Evolutionary conservation across 1,140 invertebrate genomes (phyloP).

Genomic region (Hyphantria cunea): DNA sequence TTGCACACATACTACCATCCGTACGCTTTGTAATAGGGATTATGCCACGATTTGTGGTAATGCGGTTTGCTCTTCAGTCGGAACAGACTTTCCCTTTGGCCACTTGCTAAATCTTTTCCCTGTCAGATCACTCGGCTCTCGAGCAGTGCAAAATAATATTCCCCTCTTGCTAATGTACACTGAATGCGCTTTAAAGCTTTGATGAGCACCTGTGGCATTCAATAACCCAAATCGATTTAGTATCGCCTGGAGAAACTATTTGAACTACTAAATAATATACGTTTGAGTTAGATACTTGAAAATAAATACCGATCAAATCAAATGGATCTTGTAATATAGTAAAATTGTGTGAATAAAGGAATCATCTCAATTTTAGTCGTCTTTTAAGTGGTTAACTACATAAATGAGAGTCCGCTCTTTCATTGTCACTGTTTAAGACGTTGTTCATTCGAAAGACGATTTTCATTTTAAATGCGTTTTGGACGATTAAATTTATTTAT

Average conservation of each 20-base stretch:
- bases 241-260: conserved; percentile 21
- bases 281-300: background rate
- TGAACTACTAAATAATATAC: conserved; percentile 7
- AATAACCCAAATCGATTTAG: conserved; percentile 34
- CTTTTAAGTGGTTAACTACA: too few relatives aligned
- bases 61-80: conserved; percentile 49
- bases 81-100: conserved; percentile 48
- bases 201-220: conserved; percentile 40
- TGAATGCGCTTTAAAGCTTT: conserved; percentile 34
- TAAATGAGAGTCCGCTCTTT: too few relatives aligned
- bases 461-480: too few relatives aligned
- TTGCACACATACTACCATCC: conserved; percentile 43
- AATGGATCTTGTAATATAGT: too few relatives aligned
- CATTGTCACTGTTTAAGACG: too few relatives aligned
- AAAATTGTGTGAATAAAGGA: too few relatives aligned
- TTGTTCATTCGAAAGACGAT: too few relatives aligned
- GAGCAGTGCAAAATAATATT: conserved; percentile 36
- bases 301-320: background rate
- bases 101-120: conserved; percentile 56
- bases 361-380: too few relatives aligned
- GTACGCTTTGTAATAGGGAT: conserved; percentile 55
- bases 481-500: too few relatives aligned
- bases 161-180: conserved; percentile 36
- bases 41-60: conserved; percentile 62
- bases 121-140: conserved; percentile 37